Evolutionary conservation across 2,797 vertebrate genomes (phyloP).

Genomic region (Hypotaenidia okinawae): DNA sequence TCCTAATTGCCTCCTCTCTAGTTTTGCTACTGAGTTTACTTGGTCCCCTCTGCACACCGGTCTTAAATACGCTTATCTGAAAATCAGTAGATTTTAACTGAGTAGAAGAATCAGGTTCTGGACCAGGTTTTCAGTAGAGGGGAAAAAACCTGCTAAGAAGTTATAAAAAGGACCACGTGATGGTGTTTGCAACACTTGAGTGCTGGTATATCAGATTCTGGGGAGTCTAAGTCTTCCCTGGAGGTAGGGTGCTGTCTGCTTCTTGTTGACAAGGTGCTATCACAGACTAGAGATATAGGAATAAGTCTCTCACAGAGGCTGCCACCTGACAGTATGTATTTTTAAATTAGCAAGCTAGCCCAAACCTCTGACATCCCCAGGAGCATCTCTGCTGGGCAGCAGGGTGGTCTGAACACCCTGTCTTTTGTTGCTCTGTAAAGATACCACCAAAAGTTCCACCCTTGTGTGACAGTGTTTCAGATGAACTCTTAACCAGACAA

Average conservation of each 20-base stretch:
- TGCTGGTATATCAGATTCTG: background rate
- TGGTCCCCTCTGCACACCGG: background rate
- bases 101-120: background rate
- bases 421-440: background rate
- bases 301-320: background rate
- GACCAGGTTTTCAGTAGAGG: background rate
- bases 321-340: background rate
- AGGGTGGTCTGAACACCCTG: background rate
- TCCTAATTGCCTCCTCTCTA: background rate
- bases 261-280: background rate
- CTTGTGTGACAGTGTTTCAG: background rate
- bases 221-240: background rate
- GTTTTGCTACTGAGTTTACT: background rate
- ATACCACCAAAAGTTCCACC: background rate
- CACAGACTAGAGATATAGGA: background rate
- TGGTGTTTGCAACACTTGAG: background rate
- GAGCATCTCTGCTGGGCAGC: background rate
- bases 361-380: background rate
- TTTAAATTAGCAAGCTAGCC: background rate
- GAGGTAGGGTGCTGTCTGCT: background rate
- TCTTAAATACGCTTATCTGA: conserved; percentile 8
- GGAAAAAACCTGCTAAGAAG: fast-evolving
- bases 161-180: background rate
- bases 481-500: background rate
- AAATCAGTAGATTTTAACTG: background rate